Evolutionary conservation across 1,140 invertebrate genomes (phyloP).

Genomic region (Eriocheir sinensis): DNA sequence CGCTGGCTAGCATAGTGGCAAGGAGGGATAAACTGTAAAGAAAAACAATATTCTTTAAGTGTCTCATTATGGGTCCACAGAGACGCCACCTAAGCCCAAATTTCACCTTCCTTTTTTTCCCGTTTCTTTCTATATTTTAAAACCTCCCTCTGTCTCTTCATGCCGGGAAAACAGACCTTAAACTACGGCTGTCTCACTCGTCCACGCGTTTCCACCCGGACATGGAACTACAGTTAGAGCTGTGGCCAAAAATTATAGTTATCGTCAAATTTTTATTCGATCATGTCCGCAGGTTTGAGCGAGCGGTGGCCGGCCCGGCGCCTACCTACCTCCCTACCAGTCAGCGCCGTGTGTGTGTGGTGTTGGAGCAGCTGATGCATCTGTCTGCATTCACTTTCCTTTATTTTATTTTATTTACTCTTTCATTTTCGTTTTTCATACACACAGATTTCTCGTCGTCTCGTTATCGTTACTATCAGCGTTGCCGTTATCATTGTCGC

Average conservation of each 20-base stretch:
- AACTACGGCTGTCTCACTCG: background rate
- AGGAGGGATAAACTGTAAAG: slow-evolving; percentile 8
- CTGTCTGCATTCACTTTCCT: background rate
- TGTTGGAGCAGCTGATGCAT: background rate
- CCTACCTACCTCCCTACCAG: too few relatives aligned
- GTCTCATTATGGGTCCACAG: background rate
- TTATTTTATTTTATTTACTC: background rate
- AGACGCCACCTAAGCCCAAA: background rate
- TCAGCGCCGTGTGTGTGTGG: background rate
- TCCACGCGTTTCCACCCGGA: background rate
- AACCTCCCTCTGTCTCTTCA: background rate
- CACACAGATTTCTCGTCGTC: too few relatives aligned
- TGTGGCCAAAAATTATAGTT: background rate
- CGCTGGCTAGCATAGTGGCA: background rate
- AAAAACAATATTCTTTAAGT: slow-evolving; percentile 15
- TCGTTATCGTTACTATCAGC: too few relatives aligned
- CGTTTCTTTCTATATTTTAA: too few relatives aligned
- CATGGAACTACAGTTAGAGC: background rate
- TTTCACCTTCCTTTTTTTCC: background rate
- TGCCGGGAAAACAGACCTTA: background rate
- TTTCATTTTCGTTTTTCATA: too few relatives aligned
- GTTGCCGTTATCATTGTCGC: too few relatives aligned
- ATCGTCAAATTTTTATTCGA: background rate
- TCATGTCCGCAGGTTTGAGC: background rate
- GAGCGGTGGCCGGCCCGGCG: background rate